Base-by-base conservation (phyloP, 2,113 vertebrate genomes). In the Tapirus terrestris region DNA sequence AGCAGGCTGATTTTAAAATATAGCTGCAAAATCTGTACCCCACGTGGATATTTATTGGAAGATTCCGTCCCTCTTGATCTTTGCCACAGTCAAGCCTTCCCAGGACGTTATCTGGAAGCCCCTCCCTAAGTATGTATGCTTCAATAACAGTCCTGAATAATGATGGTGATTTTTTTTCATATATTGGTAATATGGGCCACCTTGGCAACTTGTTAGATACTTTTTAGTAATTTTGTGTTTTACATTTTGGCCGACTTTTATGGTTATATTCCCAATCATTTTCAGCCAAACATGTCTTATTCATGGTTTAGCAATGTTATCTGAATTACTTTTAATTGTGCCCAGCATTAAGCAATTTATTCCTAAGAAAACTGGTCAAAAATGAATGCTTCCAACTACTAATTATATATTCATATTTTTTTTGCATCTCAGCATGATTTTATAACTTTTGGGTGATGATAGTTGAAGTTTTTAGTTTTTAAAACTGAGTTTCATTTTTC, bases 221-320 rank as follows among this genome's bases (percentile, higher is more conserved):
- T 73, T 80, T 88, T 91, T 72, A 51, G 65, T 87, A 93, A 79
- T 84, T 72, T 81, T 91, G 27, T 77, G 10, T 70, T 94, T 96
- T 92, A 31, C 3, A 61, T 39, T 81, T 81, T 89, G 61, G n/a
- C n/a, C 63, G 76, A 27, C 31, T 82, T 39, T 65, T 80, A 45
- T 6, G 53, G 29, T 73, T 84, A 56, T 81, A 94, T 95, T 94
- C 31, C 56, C 17, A 89, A 75, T 84, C 60, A 36, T 77, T 95
- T 95, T 65, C 51, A 92, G 29, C 27, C 43, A 94, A 53, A 51
- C 67, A 12, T n/a, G 8, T 43, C 61, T 77, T 93, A 65, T 76
- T 93, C 18, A 56, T 33, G 86, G 17, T 68, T 94, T 84, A 87
- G 16, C 36, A 61, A 11, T 92, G 13, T 61, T 88, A 53, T 10